phyloP scores from a whole-genome alignment of 1,140 invertebrate species.

The Theocolax elegans region DNA sequence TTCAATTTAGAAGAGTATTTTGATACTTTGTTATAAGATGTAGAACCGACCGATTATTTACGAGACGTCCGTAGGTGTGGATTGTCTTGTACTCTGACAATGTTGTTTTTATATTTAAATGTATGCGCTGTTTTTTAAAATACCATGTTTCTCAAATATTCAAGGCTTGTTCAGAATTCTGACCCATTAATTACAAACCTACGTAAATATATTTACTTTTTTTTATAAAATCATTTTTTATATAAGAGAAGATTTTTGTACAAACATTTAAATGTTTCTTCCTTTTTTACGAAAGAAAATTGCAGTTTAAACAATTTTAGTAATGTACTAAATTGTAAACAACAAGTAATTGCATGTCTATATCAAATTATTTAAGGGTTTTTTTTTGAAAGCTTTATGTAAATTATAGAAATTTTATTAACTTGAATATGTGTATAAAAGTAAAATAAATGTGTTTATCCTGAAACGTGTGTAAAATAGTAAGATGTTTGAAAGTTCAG shows the following conservation, averaged over 20 bases:
- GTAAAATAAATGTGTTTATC: too few species aligned
- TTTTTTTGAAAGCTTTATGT: too few species aligned
- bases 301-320: constrained; percentile 6
- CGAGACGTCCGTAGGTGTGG: constrained; percentile 16
- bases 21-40: background rate
- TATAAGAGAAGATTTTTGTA: constrained; percentile 11
- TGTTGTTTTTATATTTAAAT: constrained; percentile 16
- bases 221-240: background rate
- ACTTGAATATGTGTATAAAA: too few species aligned
- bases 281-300: background rate
- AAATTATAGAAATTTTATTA: too few species aligned
- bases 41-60: constrained; percentile 2
- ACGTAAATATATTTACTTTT: constrained; percentile 28
- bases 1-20: constrained; percentile 3
- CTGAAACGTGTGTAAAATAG: too few species aligned
- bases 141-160: constrained; percentile 13
- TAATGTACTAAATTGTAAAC: too few species aligned
- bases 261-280: constrained; percentile 1
- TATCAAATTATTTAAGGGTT: too few species aligned
- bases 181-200: constrained; percentile 29
- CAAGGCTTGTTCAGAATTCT: constrained; percentile 17
- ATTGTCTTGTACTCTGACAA: constrained; percentile 4
- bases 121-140: constrained; percentile 17
- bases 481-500: too few species aligned
- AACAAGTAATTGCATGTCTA: too few species aligned